These are phyloP conservation scores for Alaudala cheleensis DNA, from an alignment of 2,113 vertebrate species.

Conservation along the genomic window DNA sequence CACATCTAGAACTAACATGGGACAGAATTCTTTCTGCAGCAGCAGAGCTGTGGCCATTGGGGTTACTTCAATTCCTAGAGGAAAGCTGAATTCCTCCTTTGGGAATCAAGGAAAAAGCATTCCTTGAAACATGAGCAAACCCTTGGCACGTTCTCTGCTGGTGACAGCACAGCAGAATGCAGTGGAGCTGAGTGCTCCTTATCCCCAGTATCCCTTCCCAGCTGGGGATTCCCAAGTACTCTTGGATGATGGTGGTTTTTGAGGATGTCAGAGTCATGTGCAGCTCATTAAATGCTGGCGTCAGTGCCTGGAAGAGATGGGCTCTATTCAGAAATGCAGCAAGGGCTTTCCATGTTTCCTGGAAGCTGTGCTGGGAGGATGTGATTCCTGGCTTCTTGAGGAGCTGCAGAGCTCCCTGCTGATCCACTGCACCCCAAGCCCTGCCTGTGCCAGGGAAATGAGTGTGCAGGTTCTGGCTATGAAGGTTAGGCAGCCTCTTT, in stretches of 20 bases:
- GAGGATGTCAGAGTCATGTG: fast-evolving
- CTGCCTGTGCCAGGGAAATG: background rate
- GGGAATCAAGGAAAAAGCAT: background rate
- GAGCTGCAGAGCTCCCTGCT: background rate
- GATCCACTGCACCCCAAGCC: background rate
- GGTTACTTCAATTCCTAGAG: background rate
- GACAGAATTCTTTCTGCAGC: background rate
- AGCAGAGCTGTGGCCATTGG: background rate
- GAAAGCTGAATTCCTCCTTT: background rate
- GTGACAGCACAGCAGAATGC: background rate
- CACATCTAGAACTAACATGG: background rate
- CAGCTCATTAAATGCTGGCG: fast-evolving
- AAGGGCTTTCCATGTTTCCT: background rate
- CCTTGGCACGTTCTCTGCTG: fast-evolving
- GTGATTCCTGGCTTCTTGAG: fast-evolving
- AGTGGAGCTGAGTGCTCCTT: background rate
- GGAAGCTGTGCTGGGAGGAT: background rate
- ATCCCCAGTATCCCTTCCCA: background rate
- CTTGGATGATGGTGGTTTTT: fast-evolving
- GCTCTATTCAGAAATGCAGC: fast-evolving
- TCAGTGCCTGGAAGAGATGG: background rate
- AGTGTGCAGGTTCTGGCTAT: background rate
- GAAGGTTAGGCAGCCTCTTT: background rate
- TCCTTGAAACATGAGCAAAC: background rate
- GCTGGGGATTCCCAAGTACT: background rate